Evolutionary conservation across 2,797 vertebrate species (phyloP).

Genomic region (Staurois parvus): DNA sequence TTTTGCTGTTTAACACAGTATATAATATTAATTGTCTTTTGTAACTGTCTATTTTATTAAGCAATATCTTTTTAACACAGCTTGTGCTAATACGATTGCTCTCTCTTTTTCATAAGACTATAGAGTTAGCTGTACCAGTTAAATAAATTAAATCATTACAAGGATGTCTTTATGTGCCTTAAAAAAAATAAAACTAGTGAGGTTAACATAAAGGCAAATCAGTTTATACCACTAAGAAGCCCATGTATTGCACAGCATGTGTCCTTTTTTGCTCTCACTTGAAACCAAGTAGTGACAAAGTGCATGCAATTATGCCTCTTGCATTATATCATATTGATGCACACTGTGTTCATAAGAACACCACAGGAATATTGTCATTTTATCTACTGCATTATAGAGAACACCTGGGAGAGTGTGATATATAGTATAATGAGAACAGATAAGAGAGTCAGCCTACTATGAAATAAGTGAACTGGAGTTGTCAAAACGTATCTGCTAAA

Average conservation of each 20-base stretch:
- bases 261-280: background rate
- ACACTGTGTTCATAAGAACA: conserved; percentile 13
- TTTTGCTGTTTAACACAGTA: no score
- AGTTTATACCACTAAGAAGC: conserved; percentile 13
- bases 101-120: background rate
- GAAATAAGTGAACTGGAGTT: conserved; percentile 20
- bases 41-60: background rate
- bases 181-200: background rate
- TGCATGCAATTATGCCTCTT: conserved; percentile 27
- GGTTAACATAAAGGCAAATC: conserved; percentile 21
- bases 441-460: conserved; percentile 25
- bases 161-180: background rate
- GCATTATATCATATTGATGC: conserved; percentile 14
- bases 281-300: conserved; percentile 12
- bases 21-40: background rate
- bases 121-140: background rate
- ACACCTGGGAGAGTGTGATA: conserved; percentile 24
- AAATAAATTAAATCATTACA: conserved; percentile 28
- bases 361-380: conserved; percentile 21
- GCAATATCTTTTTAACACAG: background rate
- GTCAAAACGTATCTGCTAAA: conserved; percentile 22
- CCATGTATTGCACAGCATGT: conserved; percentile 14
- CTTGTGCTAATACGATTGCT: background rate
- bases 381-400: conserved; percentile 11
- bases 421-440: conserved; percentile 26